Evolutionary conservation across 2,888 invertebrate species (phyloP), one percentile per base, ranked within the genome.

Genomic region (Brassicogethes aeneus): DNA sequence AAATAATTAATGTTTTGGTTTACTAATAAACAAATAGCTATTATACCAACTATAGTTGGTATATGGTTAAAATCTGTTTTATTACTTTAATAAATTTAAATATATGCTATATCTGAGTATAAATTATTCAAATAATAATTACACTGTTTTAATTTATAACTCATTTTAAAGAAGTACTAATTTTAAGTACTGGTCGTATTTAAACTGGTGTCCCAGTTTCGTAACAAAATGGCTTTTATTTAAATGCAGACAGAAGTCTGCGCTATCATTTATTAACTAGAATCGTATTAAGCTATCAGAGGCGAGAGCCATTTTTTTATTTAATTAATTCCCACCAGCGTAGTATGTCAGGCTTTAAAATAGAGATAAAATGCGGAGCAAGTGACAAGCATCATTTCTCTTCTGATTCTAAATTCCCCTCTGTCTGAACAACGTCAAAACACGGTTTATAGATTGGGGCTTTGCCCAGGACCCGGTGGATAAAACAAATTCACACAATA

Each of bases 271-370:
- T 61, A 62, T 64, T 61, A 60, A 59, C 57, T 51, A 52, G 57
- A 59, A 60, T 62, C 59, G 57, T 61, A 63, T 64, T 64, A 62
- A 62, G 63, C 60, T 61, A 61, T 62, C 62, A 55, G 54, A 57
- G 57, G 52, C 53, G 50, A 51, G 54, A 53, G 54, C 55, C 54
- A 58, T 61, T 63, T 62, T 56, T 64, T 62, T 57, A 58, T 66
- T 63, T 64, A 66, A 66, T 66, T 66, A 65, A 66, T 65, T 66
- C 60, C 58, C 60, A 59, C 60, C 61, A 59, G 62, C 57, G 60
- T 52, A 63, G 60, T 65, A 63, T 60, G 64, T 64, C 64, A 64
- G 54, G 64, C 62, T 66, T 65, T 66, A 63, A 62, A 62, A 61
- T 56, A 55, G 54, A 59, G 61, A 64, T 63, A 64, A 64, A 64